These are phyloP conservation scores for Diachasma alloeum DNA, from an alignment of 1,140 invertebrate species.

Conservation along the genomic window DNA sequence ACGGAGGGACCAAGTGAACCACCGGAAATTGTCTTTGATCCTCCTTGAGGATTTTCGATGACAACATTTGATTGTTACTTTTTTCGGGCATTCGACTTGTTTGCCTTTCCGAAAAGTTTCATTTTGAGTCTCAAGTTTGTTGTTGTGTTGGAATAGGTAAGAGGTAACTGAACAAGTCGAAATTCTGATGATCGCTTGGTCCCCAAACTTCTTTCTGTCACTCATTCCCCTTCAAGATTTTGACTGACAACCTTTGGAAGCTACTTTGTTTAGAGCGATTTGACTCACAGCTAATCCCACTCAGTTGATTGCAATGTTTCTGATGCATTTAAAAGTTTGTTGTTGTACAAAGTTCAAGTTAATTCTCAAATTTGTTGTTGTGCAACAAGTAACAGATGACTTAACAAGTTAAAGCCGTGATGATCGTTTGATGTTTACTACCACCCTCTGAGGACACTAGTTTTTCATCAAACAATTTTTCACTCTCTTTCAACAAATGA, in stretches of 20 bases:
- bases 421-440: not conserved
- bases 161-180: conserved; percentile 1
- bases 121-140: not conserved
- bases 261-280: too few species aligned
- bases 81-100: not conserved
- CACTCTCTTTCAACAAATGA: not conserved
- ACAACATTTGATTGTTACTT: not conserved
- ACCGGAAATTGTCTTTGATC: not conserved
- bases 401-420: not conserved
- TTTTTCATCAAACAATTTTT: not conserved
- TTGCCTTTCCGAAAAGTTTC: too few species aligned
- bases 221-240: too few species aligned
- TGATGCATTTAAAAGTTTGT: too few species aligned
- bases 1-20: not conserved
- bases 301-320: too few species aligned
- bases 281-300: too few species aligned
- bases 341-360: not conserved
- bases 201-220: too few species aligned
- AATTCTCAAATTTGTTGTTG: not conserved
- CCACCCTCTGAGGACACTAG: not conserved
- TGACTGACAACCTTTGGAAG: too few species aligned
- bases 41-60: not conserved
- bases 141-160: conserved; percentile 19
- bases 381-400: conserved; percentile 24
- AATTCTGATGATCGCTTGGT: not conserved